Evolutionary conservation across 2,113 vertebrate genomes (phyloP), one percentile per base, ranked within the genome.

Genomic region (Microcebus murinus): DNA sequence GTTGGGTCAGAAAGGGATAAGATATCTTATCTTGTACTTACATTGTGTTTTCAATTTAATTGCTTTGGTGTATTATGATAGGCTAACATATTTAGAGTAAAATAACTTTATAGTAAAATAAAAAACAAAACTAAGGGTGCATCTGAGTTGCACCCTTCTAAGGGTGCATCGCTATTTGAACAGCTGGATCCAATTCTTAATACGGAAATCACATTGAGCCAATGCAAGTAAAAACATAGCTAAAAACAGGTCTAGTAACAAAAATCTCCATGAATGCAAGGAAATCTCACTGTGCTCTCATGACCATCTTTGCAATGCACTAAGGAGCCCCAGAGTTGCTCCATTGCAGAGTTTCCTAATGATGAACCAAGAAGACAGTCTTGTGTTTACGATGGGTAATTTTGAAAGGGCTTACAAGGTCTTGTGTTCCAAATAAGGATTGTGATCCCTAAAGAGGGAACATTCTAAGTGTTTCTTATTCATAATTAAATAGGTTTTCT

Each of bases 401-500:
- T 92, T 94, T 84, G 88, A 97, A 74, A 90, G 57, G 52, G 81
- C 89, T 97, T 97, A 85, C 85, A 94, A 95, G 94, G 20, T 94
- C 90, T 97, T 39, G 18, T 31, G 59, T 94, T 92, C 91, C 88
- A 97, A 94, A 89, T 13, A 81, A 92, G 63, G 34, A 84, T 42
- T 55, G 52, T 84, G 79, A 94, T 80, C 36, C 92, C 82, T 94
- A 90, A 95, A 98, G 86, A 80, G 80, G 45, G 48, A 97, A 95
- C 59, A 57, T 76, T 97, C 90, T 97, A 97, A 98, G 93, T 97
- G 90, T 96, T 81, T 86, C 96, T 98, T 97, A 98, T 97, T 98
- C 94, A 97, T 97, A 93, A 98, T 97, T 98, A 97, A 98, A 97
- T 97, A 96, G 0, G 17, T 91, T 95, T 94, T 73, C 89, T 98